Evolutionary conservation across 2,113 vertebrate genomes (phyloP).

Genomic region (Ascaphus truei): DNA sequence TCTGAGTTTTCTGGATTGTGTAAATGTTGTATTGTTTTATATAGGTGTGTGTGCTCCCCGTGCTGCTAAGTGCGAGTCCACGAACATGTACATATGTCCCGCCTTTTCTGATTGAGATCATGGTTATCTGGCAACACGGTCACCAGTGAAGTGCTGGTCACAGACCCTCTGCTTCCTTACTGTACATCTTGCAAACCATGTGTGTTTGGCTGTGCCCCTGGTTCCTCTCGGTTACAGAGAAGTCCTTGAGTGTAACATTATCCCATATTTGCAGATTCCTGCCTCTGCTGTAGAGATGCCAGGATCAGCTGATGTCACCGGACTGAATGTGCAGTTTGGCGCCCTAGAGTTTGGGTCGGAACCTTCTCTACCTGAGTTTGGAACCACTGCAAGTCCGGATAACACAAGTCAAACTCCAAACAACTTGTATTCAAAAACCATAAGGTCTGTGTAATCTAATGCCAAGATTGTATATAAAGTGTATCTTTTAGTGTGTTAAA

Average conservation of each 20-base stretch:
- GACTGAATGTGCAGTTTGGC: conserved; percentile 92
- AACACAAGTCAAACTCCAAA: conserved; percentile 65
- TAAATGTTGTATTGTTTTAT: too few species aligned
- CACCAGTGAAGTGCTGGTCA: too few species aligned
- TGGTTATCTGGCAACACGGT: too few species aligned
- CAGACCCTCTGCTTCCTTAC: too few species aligned
- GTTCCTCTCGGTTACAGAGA: too few species aligned
- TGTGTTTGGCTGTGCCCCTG: too few species aligned
- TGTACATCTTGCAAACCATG: too few species aligned
- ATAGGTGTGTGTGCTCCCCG: too few species aligned
- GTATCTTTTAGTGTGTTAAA: neutral
- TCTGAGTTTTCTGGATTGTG: conserved; percentile 10
- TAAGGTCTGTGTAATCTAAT: conserved; percentile 62
- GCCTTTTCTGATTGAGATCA: too few species aligned
- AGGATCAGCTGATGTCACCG: conserved; percentile 82
- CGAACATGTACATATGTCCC: too few species aligned
- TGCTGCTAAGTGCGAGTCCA: too few species aligned
- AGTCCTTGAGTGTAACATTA: too few species aligned
- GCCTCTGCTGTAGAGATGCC: conserved; percentile 95
- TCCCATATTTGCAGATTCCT: conserved; percentile 73
- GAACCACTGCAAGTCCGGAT: conserved; percentile 67
- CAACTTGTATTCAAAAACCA: conserved; percentile 83
- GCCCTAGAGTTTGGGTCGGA: conserved; percentile 93
- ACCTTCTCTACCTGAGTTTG: conserved; percentile 77
- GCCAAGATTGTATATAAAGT: neutral